Conservation (phyloP, 2,888 invertebrate genomes). For the Lasioglossum morio region DNA sequence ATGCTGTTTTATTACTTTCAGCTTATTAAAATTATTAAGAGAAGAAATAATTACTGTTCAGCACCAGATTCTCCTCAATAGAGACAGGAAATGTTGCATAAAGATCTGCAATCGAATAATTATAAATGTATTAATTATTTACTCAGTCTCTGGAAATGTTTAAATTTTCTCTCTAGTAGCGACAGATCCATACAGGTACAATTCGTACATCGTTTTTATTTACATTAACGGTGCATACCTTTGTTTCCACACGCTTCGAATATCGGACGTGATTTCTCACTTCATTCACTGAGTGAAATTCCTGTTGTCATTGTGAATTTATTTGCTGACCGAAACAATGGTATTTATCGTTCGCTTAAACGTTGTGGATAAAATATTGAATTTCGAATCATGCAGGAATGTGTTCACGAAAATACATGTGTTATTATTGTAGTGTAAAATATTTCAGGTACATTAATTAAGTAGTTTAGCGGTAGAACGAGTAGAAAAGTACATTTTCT, state of each 20-base stretch:
- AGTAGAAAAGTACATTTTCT: too few species aligned
- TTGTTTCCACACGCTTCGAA: neutral
- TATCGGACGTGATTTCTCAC: conserved; percentile 10
- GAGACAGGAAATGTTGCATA: neutral
- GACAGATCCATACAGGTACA: neutral
- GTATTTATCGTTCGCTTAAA: conserved; percentile 7
- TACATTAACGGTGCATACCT: neutral
- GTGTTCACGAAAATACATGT: neutral
- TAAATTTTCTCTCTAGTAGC: too few species aligned
- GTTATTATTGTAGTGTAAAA: neutral
- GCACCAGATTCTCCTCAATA: too few species aligned
- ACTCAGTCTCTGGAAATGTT: too few species aligned
- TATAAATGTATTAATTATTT: neutral
- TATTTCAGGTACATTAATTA: neutral
- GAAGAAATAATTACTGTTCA: neutral
- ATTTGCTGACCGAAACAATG: conserved; percentile 5
- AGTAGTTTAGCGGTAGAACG: too few species aligned
- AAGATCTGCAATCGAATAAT: neutral
- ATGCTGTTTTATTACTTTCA: too few species aligned
- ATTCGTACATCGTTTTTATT: neutral
- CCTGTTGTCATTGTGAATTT: conserved; percentile 19
- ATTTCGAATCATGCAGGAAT: neutral
- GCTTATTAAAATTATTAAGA: too few species aligned
- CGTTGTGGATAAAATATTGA: neutral
- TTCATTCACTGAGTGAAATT: conserved; percentile 20